Evolutionary conservation across 2,113 vertebrate genomes (phyloP), one percentile per base, ranked within the genome.

Genomic region (Scartelaos histophorus): DNA sequence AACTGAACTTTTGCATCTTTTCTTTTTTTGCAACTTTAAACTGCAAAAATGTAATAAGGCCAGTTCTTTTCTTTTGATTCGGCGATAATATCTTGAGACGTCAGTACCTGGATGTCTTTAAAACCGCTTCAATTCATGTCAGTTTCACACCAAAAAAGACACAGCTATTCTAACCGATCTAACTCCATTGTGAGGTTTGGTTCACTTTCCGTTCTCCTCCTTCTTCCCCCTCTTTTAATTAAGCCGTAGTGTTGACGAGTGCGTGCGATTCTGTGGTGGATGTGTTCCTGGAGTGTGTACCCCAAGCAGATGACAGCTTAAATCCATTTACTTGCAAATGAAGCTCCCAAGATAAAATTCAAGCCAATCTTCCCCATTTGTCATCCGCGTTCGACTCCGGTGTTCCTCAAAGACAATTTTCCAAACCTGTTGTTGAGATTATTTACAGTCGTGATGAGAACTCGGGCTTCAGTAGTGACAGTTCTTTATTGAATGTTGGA

Each of bases 241-340:
- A 82, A 82, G 54, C 51, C 0, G 13, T 68, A 81, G 69, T 67
- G 73, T 57, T 64, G 54, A 80, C 9, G 76, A 78, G 78, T 24
- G 67, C 71, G 61, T 66, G 66, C 66, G 56, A 60, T 24, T 25
- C 68, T 65, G 53, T 16, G 25, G 46, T 22, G 43, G 60, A 60
- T 47, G 7, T 75, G 79, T 78, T 69, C 43, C 67, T 53, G 24
- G 66, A 83, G 74, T 58, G 25, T 74, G 61, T 43, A 3, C 74
- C 7, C 13, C 78, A 69, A 85, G 70, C 62, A 81, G 69, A 5
- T 66, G 71, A 76, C 7, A 7, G 46, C 76, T 66, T 24, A 62
- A 65, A 82, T 13, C 58, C 62, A 70, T 88, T 89, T 73, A 83
- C 38, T 80, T 85, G 76, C 72, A 87, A 85, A 89, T 78, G 17